These are phyloP conservation scores for Axea sp. DNA, from an alignment of 2,888 invertebrate genomes.

Conservation along the genomic window DNA sequence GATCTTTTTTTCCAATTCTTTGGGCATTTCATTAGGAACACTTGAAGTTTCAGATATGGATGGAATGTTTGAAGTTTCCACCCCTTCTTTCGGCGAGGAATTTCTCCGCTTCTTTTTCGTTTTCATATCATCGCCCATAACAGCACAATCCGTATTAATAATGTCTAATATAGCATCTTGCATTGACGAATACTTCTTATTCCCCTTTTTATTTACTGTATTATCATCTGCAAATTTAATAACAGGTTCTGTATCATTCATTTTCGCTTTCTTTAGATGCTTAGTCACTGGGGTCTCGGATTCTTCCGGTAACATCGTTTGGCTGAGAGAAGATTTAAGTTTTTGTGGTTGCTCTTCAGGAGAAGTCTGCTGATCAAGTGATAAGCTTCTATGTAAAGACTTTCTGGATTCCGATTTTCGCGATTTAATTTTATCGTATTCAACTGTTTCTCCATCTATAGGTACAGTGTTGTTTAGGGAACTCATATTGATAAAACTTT, in stretches of 20 bases:
- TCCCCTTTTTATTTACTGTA: background rate
- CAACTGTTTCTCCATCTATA: background rate
- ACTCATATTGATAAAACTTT: constrained; percentile 3
- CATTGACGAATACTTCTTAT: constrained; percentile 17
- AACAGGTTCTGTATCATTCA: constrained; percentile 70
- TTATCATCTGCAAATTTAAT: background rate
- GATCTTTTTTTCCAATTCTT: constrained; percentile 15
- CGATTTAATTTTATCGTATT: background rate
- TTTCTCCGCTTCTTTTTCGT: background rate
- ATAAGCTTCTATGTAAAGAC: constrained; percentile 18
- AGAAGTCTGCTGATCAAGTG: background rate
- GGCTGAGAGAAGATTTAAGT: constrained; percentile 21
- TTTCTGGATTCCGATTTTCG: constrained; percentile 16
- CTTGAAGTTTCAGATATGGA: no score
- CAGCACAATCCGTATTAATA: background rate
- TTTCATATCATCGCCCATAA: no score
- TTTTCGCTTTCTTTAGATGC: constrained; percentile 69
- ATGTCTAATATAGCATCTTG: background rate
- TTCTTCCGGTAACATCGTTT: constrained; percentile 25
- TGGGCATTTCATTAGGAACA: no score
- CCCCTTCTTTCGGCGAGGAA: no score
- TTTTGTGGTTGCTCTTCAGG: background rate
- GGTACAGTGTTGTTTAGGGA: background rate
- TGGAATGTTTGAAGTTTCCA: no score
- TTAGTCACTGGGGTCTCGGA: constrained; percentile 67